phyloP scores from a whole-genome alignment of 2,113 vertebrate species.

The Gasterosteus aculeatus region DNA sequence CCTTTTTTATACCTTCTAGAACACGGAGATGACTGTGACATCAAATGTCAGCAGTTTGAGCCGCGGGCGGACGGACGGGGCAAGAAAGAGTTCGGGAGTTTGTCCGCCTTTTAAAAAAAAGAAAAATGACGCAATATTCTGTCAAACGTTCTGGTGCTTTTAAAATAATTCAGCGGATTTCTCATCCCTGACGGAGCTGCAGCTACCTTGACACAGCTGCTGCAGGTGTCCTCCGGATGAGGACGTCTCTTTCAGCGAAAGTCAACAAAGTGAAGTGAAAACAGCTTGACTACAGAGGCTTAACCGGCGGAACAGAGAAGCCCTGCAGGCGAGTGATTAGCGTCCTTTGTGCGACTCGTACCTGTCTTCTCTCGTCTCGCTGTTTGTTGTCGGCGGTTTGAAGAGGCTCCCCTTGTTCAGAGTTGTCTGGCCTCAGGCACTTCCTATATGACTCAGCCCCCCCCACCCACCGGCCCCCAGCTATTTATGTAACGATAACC shows the following conservation, averaged over 20 bases:
- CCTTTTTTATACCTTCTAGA: slow-evolving; percentile 59
- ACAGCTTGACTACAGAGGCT: slow-evolving; percentile 43
- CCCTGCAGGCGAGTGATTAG: slow-evolving; percentile 50
- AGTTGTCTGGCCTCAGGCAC: slow-evolving; percentile 40
- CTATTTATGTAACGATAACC: slow-evolving; percentile 5
- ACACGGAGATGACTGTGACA: slow-evolving; percentile 58
- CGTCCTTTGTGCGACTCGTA: slow-evolving; percentile 47
- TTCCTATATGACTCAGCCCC: slow-evolving; percentile 6
- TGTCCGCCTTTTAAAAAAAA: background rate
- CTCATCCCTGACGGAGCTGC: background rate
- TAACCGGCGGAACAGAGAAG: slow-evolving; percentile 28
- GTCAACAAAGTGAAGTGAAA: slow-evolving; percentile 59
- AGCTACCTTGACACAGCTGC: background rate
- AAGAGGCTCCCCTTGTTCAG: slow-evolving; percentile 40
- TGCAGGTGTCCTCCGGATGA: slow-evolving; percentile 34
- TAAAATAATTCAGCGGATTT: background rate
- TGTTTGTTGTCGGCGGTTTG: slow-evolving; percentile 46
- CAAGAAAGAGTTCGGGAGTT: slow-evolving; percentile 30
- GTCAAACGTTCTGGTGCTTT: slow-evolving; percentile 5
- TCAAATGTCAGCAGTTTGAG: slow-evolving; percentile 72
- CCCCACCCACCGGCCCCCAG: background rate
- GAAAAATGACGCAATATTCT: background rate
- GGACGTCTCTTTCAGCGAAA: slow-evolving; percentile 25
- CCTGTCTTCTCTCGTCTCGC: slow-evolving; percentile 43
- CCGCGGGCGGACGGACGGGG: background rate